Percentiles rank a stretch among this genome's conserved stretches.
These are phyloP conservation scores for Lycodopsis pacificus DNA, from an alignment of 2,797 vertebrate species.

Conservation along the genomic window DNA sequence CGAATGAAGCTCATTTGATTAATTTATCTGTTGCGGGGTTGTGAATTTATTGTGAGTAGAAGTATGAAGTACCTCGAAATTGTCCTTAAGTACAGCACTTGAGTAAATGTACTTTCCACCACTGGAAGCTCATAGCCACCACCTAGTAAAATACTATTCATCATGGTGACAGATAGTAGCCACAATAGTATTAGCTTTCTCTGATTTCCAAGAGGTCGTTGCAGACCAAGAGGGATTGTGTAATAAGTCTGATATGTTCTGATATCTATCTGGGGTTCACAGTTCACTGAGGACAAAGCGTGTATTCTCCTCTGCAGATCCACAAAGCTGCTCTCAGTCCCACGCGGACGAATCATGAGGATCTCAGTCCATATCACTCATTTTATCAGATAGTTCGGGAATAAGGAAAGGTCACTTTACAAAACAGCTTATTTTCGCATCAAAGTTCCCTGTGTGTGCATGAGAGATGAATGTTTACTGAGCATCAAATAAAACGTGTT, in stretches of 20 bases:
- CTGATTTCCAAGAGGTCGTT: constrained; percentile 15
- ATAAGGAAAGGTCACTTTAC: not conserved
- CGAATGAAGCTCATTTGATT: not conserved
- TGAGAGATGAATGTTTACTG: not conserved
- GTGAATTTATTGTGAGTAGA: not conserved
- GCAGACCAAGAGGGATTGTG: constrained; percentile 12
- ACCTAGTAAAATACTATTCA: not conserved
- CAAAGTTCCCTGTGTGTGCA: not conserved
- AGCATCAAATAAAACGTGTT: not conserved
- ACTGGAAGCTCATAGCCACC: not conserved
- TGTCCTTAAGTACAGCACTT: not conserved
- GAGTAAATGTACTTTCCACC: not conserved
- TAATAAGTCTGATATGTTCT: constrained; percentile 51
- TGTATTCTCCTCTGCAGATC: constrained; percentile 35
- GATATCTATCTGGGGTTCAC: constrained; percentile 49
- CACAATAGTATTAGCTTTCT: not conserved
- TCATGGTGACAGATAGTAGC: not conserved
- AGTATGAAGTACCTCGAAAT: not conserved
- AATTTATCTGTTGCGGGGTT: not conserved
- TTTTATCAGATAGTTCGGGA: constrained; percentile 5
- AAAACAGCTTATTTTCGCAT: not conserved
- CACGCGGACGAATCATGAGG: constrained; percentile 39
- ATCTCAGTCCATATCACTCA: constrained; percentile 13
- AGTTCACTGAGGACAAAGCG: constrained; percentile 48
- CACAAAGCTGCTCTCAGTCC: constrained; percentile 40